phyloP scores from a whole-genome alignment of 2,888 invertebrate genomes.

The Amiota minor region DNA sequence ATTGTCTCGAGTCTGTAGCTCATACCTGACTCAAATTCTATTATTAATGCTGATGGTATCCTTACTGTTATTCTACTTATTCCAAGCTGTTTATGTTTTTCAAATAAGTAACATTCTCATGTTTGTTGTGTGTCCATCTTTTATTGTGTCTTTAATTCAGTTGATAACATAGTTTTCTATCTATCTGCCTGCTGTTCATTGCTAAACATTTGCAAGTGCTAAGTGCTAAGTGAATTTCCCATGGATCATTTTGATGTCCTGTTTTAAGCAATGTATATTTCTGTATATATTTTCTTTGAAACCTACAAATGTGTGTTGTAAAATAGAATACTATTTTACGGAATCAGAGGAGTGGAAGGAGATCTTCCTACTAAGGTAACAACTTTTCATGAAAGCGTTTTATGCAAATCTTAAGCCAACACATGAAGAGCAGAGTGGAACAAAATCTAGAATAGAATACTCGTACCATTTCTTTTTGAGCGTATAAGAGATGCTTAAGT shows the following conservation, averaged over 20 bases:
- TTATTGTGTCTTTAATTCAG: not conserved
- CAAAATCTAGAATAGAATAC: no score
- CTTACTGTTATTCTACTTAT: not conserved
- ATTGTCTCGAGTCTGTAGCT: not conserved
- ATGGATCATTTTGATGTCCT: not conserved
- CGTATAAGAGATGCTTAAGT: no score
- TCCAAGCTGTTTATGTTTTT: not conserved
- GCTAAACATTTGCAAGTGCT: not conserved
- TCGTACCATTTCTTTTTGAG: no score
- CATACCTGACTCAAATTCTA: constrained; percentile 20
- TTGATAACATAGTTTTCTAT: not conserved
- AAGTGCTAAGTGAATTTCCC: not conserved
- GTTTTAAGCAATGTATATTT: not conserved
- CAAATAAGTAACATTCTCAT: not conserved
- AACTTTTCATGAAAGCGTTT: constrained; percentile 46
- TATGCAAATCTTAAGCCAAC: constrained; percentile 54
- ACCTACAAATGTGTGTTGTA: not conserved
- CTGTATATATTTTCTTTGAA: not conserved
- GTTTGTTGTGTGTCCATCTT: not conserved
- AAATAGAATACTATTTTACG: no score
- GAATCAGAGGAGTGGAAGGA: no score
- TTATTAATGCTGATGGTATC: constrained; percentile 42
- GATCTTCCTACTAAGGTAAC: no score
- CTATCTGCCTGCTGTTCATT: not conserved
- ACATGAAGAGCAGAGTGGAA: no score